Evolutionary conservation across 2,113 vertebrate species (phyloP).

Genomic region (Cettia cetti): DNA sequence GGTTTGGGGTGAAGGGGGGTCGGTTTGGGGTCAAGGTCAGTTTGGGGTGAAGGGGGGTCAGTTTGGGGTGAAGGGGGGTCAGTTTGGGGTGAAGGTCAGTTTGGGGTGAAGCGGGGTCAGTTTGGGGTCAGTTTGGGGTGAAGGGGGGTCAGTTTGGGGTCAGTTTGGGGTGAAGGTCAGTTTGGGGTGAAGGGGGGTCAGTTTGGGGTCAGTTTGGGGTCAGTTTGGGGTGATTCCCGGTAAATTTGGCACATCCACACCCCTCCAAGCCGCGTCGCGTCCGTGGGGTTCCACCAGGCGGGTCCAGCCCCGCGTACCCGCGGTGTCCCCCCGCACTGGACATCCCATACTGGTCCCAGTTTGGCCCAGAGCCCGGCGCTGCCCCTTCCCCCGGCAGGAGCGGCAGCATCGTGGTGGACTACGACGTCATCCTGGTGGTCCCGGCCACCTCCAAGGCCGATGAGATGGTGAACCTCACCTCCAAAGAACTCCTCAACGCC

Average conservation of each 20-base stretch:
- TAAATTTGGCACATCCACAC: neutral
- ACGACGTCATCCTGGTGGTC: rapidly evolving
- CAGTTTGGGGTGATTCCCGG: neutral
- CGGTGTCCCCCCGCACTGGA: neutral
- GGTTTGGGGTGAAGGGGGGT: neutral
- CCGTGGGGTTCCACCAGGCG: neutral
- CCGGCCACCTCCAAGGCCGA: rapidly evolving
- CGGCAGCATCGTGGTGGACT: neutral
- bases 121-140: neutral
- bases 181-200: neutral
- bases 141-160: rapidly evolving
- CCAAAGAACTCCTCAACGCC: rapidly evolving
- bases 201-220: neutral
- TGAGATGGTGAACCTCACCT: rapidly evolving
- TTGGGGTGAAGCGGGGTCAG: no score
- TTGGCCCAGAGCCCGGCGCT: neutral
- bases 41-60: no score
- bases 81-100: no score
- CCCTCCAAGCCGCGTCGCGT: neutral
- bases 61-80: neutral
- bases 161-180: no score
- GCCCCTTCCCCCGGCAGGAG: neutral
- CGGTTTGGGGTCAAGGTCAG: no score
- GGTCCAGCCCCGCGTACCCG: rapidly evolving
- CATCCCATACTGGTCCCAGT: neutral